Percentiles rank a stretch among this genome's conserved stretches.
phyloP scores from a whole-genome alignment of 2,797 vertebrate species.

The Pangasius krempfi region DNA sequence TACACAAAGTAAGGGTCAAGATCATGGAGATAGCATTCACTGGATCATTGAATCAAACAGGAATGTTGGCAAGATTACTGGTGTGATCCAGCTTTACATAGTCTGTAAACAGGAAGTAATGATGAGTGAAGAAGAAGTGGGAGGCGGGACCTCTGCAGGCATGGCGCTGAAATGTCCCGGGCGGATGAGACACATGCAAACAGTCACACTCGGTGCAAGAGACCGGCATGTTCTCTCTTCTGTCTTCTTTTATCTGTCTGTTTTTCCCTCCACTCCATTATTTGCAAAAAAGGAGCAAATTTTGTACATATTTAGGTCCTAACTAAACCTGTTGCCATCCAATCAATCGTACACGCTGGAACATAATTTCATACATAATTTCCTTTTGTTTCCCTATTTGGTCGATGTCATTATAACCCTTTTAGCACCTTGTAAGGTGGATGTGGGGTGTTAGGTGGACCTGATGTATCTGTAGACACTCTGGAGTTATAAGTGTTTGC shows the following conservation, averaged over 20 bases:
- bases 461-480: background rate
- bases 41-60: background rate
- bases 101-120: background rate
- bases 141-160: background rate
- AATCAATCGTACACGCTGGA: background rate
- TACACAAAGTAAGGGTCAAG: background rate
- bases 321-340: background rate
- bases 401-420: background rate
- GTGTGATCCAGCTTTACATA: background rate
- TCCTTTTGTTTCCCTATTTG: background rate
- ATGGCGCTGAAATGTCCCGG: background rate
- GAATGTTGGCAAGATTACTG: background rate
- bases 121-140: background rate
- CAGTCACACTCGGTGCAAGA: background rate
- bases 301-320: background rate
- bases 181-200: background rate
- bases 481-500: too few relatives aligned
- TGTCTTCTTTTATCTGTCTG: background rate
- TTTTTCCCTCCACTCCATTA: background rate
- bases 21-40: background rate
- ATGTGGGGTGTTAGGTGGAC: background rate
- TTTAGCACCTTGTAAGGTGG: background rate
- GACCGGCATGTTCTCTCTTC: background rate
- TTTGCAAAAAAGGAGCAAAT: background rate
- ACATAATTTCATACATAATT: background rate